Evolutionary conservation across 30 jellyfish, hydroid and myxozoan species (phyloP).

Genomic region (Nemopilema nomurai): DNA sequence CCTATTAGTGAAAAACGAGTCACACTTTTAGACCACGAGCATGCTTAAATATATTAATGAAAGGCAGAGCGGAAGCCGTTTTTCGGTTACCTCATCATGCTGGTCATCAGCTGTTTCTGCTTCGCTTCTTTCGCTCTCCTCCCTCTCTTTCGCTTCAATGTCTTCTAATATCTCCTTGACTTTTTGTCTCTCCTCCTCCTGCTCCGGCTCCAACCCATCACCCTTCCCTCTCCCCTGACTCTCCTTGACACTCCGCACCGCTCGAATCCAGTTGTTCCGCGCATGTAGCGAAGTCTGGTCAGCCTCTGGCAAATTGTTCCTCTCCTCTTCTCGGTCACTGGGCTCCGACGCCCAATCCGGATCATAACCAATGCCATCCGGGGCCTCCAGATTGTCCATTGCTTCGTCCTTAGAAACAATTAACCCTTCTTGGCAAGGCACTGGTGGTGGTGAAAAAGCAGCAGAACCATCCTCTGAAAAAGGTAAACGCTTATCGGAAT

Average conservation of each 20-base stretch:
- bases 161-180: constrained; percentile 38
- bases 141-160: not conserved
- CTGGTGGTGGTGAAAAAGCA: not conserved
- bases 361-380: not conserved
- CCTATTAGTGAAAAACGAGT: no score
- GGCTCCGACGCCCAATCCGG: constrained; percentile 13
- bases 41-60: no score
- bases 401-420: not conserved
- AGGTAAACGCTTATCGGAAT: no score
- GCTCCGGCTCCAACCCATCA: constrained; percentile 8
- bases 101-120: no score
- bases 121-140: not conserved
- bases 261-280: constrained; percentile 51
- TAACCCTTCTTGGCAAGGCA: not conserved
- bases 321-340: constrained; percentile 27
- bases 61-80: no score
- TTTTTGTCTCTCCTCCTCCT: constrained; percentile 36
- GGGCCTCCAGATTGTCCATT: not conserved
- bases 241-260: constrained; percentile 28
- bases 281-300: constrained; percentile 57
- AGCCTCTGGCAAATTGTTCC: constrained; percentile 52
- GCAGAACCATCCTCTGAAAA: not conserved
- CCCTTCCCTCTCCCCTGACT: not conserved
- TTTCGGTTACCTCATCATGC: no score
- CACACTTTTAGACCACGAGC: no score